Conservation (phyloP, 2,797 vertebrate species). For the Cynopterus sphinx region DNA sequence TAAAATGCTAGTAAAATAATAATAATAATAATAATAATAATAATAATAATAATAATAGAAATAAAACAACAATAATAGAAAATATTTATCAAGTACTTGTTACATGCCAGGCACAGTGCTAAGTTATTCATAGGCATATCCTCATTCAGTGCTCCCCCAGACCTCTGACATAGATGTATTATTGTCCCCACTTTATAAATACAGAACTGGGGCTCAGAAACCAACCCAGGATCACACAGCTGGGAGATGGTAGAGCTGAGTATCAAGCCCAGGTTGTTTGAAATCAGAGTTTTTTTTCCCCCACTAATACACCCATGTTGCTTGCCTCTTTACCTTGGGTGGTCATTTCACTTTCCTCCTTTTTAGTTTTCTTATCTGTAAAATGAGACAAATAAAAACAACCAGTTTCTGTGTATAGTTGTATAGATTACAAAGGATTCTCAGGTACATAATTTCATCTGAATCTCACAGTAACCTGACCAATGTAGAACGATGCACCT, state of each 20-base stretch:
- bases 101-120: not conserved
- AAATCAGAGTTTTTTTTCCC: not conserved
- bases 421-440: not conserved
- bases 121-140: not conserved
- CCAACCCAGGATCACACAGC: not conserved
- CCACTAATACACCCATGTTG: not conserved
- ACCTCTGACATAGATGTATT: not conserved
- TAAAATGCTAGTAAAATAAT: not conserved
- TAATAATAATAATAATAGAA: too few species aligned
- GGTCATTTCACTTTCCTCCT: not conserved
- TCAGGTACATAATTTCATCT: not conserved
- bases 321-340: not conserved
- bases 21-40: not conserved
- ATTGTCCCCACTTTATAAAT: not conserved
- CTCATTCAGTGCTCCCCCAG: not conserved
- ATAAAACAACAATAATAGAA: not conserved
- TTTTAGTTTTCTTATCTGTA: not conserved
- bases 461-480: not conserved
- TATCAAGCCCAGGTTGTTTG: not conserved
- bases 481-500: not conserved
- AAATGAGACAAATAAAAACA: not conserved
- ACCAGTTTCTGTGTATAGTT: not conserved
- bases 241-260: not conserved
- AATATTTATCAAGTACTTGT: not conserved
- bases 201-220: not conserved